phyloP scores from a whole-genome alignment of 1,140 invertebrate genomes.

The Campodea augens region DNA sequence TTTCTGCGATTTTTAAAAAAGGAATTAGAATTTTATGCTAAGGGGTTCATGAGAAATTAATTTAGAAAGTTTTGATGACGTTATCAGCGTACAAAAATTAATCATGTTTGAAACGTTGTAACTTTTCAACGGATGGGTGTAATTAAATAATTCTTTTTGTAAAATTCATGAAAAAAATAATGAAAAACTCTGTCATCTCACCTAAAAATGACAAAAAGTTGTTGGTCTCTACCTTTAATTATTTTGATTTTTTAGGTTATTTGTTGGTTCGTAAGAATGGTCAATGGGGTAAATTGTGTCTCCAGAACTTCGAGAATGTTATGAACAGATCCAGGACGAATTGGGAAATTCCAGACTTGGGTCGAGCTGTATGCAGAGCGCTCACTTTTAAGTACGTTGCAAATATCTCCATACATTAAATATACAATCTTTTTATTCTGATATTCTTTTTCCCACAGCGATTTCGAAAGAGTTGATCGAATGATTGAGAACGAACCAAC shows the following conservation, averaged over 20 bases:
- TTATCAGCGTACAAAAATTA: too few species aligned
- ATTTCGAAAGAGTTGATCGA: constrained; percentile 31
- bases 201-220: too few species aligned
- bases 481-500: constrained; percentile 20
- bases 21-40: too few species aligned
- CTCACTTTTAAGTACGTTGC: constrained; percentile 49
- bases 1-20: too few species aligned
- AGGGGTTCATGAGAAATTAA: too few species aligned
- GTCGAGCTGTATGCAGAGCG: constrained; percentile 50
- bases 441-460: constrained; percentile 22
- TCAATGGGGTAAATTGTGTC: constrained; percentile 56
- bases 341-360: constrained; percentile 46
- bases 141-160: too few species aligned
- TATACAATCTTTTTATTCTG: constrained; percentile 4
- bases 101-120: too few species aligned
- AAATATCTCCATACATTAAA: constrained; percentile 1
- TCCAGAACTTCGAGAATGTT: constrained; percentile 40
- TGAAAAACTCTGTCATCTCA: too few species aligned
- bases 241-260: constrained; percentile 29
- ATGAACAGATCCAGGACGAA: constrained; percentile 29
- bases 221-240: too few species aligned
- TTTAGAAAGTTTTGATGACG: too few species aligned
- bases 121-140: too few species aligned
- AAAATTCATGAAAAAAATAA: too few species aligned
- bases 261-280: constrained; percentile 53